Conservation (phyloP, 2,113 vertebrate species). For the Elgaria multicarinata region DNA sequence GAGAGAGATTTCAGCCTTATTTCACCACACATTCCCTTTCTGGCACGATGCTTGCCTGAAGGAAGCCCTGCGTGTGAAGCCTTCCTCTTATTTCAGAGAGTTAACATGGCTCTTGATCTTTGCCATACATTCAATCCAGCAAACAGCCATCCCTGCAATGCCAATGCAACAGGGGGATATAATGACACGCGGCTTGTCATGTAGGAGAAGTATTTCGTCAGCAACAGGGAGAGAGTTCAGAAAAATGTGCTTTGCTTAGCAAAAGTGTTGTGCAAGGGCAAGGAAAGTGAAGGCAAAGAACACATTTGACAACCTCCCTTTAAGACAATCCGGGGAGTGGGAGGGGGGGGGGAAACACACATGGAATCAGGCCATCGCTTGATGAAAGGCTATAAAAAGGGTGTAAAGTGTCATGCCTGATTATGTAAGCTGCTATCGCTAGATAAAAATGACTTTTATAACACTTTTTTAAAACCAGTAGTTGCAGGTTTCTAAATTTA, state of each 20-base stretch:
- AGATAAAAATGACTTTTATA: constrained; percentile 45
- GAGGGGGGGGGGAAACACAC: constrained; percentile 27
- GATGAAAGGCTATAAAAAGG: constrained; percentile 27
- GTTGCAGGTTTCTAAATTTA: constrained; percentile 24
- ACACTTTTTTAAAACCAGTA: constrained; percentile 26
- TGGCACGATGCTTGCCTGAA: background rate
- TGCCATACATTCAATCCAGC: background rate
- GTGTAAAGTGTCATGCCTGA: background rate
- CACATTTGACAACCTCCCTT: constrained; percentile 62
- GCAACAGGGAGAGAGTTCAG: constrained; percentile 53
- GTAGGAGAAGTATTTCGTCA: constrained; percentile 66
- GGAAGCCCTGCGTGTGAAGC: background rate
- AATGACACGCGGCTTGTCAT: constrained; percentile 36
- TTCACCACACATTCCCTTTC: too few relatives aligned
- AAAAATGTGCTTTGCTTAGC: constrained; percentile 46
- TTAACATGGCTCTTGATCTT: background rate
- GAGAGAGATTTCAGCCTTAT: background rate
- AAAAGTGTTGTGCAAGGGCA: constrained; percentile 63
- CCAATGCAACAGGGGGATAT: constrained; percentile 24
- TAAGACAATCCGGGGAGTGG: constrained; percentile 7
- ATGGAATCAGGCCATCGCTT: constrained; percentile 20
- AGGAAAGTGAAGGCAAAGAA: constrained; percentile 72
- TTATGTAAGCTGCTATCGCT: constrained; percentile 35
- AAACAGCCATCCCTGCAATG: background rate
- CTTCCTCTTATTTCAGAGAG: background rate